phyloP scores from a whole-genome alignment of 1,140 invertebrate genomes.

The Drosophila arawakana region DNA sequence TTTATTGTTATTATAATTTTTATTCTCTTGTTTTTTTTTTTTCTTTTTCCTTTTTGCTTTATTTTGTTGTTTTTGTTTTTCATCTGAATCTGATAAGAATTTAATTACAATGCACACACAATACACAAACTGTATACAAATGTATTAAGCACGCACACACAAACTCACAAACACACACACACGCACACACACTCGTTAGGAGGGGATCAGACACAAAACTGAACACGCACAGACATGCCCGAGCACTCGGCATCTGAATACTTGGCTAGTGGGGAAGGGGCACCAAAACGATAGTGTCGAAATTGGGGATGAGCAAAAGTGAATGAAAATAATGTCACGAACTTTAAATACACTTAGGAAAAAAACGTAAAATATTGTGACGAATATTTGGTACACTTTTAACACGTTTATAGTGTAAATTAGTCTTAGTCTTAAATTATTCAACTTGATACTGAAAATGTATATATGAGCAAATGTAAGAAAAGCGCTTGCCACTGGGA shows the following conservation, averaged over 20 bases:
- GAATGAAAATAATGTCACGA: background rate
- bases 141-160: conserved; percentile 65
- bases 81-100: conserved; percentile 75
- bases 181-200: background rate
- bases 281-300: background rate
- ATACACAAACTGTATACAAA: conserved; percentile 71
- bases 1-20: conserved; percentile 17
- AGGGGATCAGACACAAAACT: background rate
- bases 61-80: conserved; percentile 40
- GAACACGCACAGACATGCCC: conserved; percentile 31
- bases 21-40: background rate
- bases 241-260: conserved; percentile 5
- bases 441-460: too few relatives aligned
- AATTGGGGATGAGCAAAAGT: background rate
- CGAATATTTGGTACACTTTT: too few relatives aligned
- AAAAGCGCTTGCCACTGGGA: too few relatives aligned
- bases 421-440: too few relatives aligned
- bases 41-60: conserved; percentile 30
- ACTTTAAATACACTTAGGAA: conserved; percentile 1
- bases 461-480: too few relatives aligned
- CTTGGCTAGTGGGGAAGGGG: background rate
- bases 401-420: too few relatives aligned
- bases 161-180: conserved; percentile 6
- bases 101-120: conserved; percentile 79
- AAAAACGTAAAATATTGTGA: background rate